Percentiles rank a stretch among this genome's conserved stretches.
Conservation (phyloP, 2,797 vertebrate species). For the Miopithecus talapoin region DNA sequence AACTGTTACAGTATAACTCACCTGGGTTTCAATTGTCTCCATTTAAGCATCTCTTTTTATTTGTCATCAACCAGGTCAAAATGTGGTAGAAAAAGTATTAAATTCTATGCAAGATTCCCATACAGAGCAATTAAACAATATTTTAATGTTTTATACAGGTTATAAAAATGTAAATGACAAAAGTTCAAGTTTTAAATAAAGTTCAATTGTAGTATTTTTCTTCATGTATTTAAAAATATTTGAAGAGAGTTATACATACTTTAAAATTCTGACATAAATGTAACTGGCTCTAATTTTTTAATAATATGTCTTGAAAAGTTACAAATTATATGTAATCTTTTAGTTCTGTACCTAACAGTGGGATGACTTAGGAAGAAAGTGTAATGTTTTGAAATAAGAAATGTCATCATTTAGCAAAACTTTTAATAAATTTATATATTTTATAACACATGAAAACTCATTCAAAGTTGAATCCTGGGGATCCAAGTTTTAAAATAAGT, state of each 20-base stretch:
- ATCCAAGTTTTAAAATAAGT: not conserved
- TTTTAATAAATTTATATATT: not conserved
- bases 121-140: not conserved
- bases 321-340: not conserved
- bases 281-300: conserved; percentile 4
- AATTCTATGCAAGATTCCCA: not conserved
- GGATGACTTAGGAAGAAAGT: not conserved
- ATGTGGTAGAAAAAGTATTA: not conserved
- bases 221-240: not conserved
- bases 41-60: not conserved
- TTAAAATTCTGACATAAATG: not conserved
- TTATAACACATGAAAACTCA: not conserved
- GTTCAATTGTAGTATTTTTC: not conserved
- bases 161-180: not conserved
- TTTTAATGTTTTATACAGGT: not conserved
- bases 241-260: not conserved
- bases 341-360: not conserved
- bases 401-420: not conserved
- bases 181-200: not conserved
- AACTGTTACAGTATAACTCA: not conserved
- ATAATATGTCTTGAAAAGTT: not conserved
- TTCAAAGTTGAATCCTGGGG: not conserved
- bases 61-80: not conserved
- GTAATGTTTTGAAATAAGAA: not conserved
- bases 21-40: not conserved